Percentiles rank a stretch among this genome's conserved stretches.
Conservation (phyloP, 2,888 invertebrate species). For the Stenodema calcarata region DNA sequence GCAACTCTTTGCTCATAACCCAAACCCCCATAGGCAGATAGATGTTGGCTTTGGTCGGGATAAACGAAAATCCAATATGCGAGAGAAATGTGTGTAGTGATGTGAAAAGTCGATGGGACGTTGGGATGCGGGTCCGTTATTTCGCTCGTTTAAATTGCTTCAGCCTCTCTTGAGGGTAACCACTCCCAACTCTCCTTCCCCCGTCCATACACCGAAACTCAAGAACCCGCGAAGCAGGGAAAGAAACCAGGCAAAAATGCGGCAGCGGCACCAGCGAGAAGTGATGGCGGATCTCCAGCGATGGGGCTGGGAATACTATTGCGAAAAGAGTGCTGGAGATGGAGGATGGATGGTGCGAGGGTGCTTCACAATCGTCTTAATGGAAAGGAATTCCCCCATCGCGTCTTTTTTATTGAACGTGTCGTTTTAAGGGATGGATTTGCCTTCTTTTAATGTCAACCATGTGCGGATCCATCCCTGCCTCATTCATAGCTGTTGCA, state of each 20-base stretch:
- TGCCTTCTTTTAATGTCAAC: neutral
- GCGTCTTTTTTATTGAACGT: constrained; percentile 34
- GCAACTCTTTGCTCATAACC: too few relatives aligned
- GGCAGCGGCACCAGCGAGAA: neutral
- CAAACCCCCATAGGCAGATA: neutral
- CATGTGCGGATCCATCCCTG: too few relatives aligned
- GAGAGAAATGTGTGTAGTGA: neutral
- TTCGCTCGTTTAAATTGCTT: constrained; percentile 32
- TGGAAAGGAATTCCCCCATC: constrained; percentile 41
- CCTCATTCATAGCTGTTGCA: too few relatives aligned
- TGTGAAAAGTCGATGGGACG: neutral
- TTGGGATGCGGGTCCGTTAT: neutral
- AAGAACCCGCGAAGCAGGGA: neutral
- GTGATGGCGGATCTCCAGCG: neutral
- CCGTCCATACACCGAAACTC: neutral
- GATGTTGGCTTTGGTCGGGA: neutral
- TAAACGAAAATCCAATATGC: constrained; percentile 10
- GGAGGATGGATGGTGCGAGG: neutral
- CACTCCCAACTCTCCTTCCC: neutral
- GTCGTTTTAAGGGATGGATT: constrained; percentile 31
- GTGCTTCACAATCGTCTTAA: constrained; percentile 45
- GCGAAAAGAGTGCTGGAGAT: neutral
- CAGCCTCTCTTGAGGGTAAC: neutral
- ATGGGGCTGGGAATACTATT: neutral
- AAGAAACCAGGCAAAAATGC: neutral